phyloP scores from a whole-genome alignment of 2,888 invertebrate genomes.

The Tillus elongatus region DNA sequence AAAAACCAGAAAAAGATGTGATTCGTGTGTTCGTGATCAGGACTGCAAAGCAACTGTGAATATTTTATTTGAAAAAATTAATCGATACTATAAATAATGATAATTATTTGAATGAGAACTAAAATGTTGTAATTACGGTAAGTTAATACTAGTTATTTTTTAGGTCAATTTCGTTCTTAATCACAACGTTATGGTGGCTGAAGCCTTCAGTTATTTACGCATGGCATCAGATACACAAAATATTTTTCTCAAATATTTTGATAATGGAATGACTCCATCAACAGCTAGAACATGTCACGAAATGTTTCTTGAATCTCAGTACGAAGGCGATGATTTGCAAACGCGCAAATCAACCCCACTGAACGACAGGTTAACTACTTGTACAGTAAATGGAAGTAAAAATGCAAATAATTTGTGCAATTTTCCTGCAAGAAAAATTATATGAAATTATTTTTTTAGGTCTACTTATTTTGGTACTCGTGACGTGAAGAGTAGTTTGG shows the following conservation, averaged over 20 bases:
- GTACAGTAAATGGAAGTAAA: conserved; percentile 15
- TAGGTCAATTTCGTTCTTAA: neutral
- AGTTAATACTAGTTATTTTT: conserved; percentile 4
- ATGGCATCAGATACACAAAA: conserved; percentile 8
- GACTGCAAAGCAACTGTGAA: conserved; percentile 8
- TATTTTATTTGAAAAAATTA: conserved; percentile 10
- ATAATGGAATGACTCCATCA: conserved; percentile 13
- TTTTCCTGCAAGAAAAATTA: neutral
- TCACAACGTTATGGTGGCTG: conserved; percentile 1
- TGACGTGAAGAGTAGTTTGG: conserved; percentile 2
- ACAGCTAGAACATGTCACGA: conserved; percentile 15
- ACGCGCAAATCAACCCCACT: conserved; percentile 14
- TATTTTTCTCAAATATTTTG: conserved; percentile 16
- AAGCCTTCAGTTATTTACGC: conserved; percentile 7
- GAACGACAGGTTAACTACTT: conserved; percentile 13
- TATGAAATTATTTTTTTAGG: conserved; percentile 1
- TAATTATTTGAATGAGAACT: neutral
- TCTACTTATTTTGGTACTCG: conserved; percentile 1
- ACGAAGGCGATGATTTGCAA: conserved; percentile 10
- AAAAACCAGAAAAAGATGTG: conserved; percentile 3
- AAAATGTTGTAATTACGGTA: conserved; percentile 6
- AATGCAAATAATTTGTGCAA: neutral
- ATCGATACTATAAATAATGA: conserved; percentile 10
- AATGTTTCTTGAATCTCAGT: conserved; percentile 13
- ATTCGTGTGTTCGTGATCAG: conserved; percentile 6